Conservation (phyloP, 2,113 vertebrate species). For the Scatophagus argus region DNA sequence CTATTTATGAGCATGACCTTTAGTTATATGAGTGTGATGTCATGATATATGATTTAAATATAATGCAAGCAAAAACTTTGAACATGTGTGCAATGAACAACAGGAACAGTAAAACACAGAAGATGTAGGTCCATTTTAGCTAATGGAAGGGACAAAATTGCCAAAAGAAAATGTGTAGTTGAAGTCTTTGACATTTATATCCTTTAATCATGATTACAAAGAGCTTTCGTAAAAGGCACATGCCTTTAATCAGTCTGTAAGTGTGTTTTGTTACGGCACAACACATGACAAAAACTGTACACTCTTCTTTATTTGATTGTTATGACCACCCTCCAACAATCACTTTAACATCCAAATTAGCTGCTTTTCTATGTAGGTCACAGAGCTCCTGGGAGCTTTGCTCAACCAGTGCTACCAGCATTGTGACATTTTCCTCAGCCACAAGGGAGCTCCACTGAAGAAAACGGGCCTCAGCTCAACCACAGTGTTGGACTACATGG, state of each 20-base stretch:
- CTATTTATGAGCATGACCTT: slow-evolving; percentile 23
- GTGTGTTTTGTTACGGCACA: background rate
- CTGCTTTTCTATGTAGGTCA: slow-evolving; percentile 68
- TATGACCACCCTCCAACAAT: slow-evolving; percentile 54
- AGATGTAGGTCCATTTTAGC: background rate
- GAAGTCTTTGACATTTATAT: background rate
- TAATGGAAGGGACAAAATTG: background rate
- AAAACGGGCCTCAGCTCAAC: slow-evolving; percentile 41
- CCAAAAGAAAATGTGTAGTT: background rate
- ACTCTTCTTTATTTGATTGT: slow-evolving; percentile 28
- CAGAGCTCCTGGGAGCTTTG: slow-evolving; percentile 56
- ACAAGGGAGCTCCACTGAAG: slow-evolving; percentile 42
- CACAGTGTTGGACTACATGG: slow-evolving; percentile 39
- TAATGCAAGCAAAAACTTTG: background rate
- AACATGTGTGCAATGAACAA: background rate
- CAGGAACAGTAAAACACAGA: background rate
- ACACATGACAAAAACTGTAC: background rate
- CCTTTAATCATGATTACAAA: background rate
- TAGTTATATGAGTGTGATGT: slow-evolving; percentile 6
- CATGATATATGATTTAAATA: background rate
- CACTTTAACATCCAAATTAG: slow-evolving; percentile 63
- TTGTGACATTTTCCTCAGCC: slow-evolving; percentile 67
- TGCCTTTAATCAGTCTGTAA: background rate
- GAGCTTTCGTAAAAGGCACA: background rate
- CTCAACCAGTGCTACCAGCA: slow-evolving; percentile 52